phyloP scores from a whole-genome alignment of 2,797 vertebrate genomes.

The Cyclopterus lumpus region DNA sequence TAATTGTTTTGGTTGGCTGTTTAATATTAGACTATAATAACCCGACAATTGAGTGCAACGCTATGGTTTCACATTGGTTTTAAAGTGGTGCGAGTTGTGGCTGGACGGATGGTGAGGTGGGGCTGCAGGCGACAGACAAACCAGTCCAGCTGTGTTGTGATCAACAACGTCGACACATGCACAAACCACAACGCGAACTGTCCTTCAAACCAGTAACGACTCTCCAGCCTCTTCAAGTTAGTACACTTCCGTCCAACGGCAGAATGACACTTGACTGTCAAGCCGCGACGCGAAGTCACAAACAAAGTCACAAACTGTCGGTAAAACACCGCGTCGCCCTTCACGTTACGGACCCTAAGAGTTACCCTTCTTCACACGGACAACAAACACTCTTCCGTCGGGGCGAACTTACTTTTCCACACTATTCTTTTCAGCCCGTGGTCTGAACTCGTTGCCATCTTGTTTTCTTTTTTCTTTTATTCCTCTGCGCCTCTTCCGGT shows the following conservation, averaged over 20 bases:
- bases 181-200: neutral
- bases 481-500: constrained; percentile 56
- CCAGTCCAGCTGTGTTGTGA: neutral
- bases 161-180: neutral
- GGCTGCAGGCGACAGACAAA: neutral
- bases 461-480: constrained; percentile 53
- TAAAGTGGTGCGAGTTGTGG: too few relatives aligned
- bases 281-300: constrained; percentile 1
- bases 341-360: rapidly evolving
- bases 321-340: neutral
- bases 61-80: neutral
- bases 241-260: constrained; percentile 37
- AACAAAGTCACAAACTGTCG: neutral
- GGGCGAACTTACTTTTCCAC: constrained; percentile 86
- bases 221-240: neutral
- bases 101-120: too few relatives aligned
- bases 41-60: neutral
- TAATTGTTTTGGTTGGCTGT: neutral
- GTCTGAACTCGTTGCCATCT: constrained; percentile 83
- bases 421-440: constrained; percentile 83
- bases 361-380: rapidly evolving
- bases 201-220: neutral
- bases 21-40: neutral
- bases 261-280: constrained; percentile 8
- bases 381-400: neutral